phyloP scores from a whole-genome alignment of 37 sponge, comb jelly and placozoan species.

The Eunapius fragilis region DNA sequence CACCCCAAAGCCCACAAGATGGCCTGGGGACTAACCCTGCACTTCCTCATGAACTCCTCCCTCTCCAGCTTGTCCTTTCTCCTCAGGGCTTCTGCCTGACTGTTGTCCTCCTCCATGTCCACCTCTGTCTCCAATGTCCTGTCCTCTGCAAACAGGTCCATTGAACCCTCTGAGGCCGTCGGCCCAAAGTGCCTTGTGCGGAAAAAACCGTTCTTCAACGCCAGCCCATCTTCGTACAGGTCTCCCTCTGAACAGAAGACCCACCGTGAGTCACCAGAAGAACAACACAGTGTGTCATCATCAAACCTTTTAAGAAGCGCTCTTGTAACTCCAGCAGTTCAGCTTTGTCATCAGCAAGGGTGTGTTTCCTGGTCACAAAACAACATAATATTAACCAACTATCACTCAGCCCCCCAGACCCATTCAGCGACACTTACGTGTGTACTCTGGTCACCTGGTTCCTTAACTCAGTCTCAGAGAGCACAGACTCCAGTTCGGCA shows the following conservation, averaged over 20 bases:
- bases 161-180: slow-evolving; percentile 62
- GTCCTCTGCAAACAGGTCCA: slow-evolving; percentile 80
- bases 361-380: slow-evolving; percentile 62
- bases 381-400: background rate
- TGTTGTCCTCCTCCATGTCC: slow-evolving; percentile 35
- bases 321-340: slow-evolving; percentile 77
- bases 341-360: slow-evolving; percentile 83
- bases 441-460: slow-evolving; percentile 85
- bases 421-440: slow-evolving; percentile 52
- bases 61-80: slow-evolving; percentile 74
- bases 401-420: background rate
- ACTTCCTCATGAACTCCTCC: slow-evolving; percentile 74
- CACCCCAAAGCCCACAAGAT: background rate
- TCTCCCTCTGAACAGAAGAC: slow-evolving; percentile 60
- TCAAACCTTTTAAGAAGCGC: slow-evolving; percentile 71
- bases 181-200: slow-evolving; percentile 73
- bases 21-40: slow-evolving; percentile 45
- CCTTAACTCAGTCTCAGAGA: slow-evolving; percentile 69
- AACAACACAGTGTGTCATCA: background rate
- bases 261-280: no score
- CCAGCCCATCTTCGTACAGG: slow-evolving; percentile 82
- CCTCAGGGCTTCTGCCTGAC: slow-evolving; percentile 47
- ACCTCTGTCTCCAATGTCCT: slow-evolving; percentile 29
- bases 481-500: slow-evolving; percentile 42
- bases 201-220: slow-evolving; percentile 84